Conservation (phyloP, 2,797 vertebrate genomes). For the Florisuga fusca region DNA sequence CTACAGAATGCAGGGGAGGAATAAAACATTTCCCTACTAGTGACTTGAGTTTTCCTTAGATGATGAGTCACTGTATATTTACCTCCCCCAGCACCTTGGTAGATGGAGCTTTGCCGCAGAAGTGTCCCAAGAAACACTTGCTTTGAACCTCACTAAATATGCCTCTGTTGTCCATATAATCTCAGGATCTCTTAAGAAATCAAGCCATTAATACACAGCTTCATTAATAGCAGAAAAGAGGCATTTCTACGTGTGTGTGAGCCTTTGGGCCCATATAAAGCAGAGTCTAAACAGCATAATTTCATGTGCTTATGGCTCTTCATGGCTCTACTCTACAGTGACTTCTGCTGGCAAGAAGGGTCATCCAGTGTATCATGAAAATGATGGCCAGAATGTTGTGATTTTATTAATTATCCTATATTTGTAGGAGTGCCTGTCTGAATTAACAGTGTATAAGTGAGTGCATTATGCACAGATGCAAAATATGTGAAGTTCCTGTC, state of each 20-base stretch:
- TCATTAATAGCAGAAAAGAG: background rate
- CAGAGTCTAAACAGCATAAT: background rate
- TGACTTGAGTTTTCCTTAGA: background rate
- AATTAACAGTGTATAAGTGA: background rate
- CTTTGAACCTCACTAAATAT: background rate
- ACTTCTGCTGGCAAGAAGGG: background rate
- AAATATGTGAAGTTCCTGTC: background rate
- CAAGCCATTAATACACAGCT: fast-evolving
- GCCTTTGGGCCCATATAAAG: background rate
- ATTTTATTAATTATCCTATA: background rate
- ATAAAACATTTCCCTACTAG: background rate
- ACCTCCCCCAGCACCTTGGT: background rate
- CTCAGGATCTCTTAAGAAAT: background rate
- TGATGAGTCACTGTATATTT: background rate
- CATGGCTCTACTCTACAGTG: background rate
- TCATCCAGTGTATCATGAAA: background rate
- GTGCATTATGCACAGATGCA: background rate
- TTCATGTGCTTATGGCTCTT: background rate
- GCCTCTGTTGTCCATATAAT: background rate
- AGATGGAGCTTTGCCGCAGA: background rate
- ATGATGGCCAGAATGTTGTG: background rate
- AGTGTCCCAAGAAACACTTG: background rate
- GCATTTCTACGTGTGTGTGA: background rate
- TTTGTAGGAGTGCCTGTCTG: background rate
- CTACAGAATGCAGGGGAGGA: background rate